phyloP scores from a whole-genome alignment of 2,888 invertebrate species.

The Lithosia quadra region DNA sequence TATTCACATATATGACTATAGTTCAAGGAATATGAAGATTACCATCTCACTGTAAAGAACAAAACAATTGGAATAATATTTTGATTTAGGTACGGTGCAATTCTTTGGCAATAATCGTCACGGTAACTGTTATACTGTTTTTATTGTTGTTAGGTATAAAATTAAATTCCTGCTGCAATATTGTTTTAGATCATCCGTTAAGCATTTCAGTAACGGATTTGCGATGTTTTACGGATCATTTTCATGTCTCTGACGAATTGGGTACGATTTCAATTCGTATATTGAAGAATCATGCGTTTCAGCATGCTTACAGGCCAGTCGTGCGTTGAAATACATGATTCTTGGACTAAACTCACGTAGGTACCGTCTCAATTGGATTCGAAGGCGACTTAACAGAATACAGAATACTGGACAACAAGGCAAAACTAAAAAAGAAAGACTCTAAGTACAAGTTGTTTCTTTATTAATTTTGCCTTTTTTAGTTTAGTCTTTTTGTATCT shows the following conservation, averaged over 20 bases:
- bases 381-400: too few relatives aligned
- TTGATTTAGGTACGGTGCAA: not conserved
- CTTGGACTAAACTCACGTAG: too few relatives aligned
- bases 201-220: not conserved
- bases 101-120: not conserved
- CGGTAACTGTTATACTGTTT: not conserved
- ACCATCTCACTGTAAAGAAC: not conserved
- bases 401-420: too few relatives aligned
- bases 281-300: not conserved
- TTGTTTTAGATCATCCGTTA: not conserved
- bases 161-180: not conserved
- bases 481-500: too few relatives aligned
- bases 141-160: not conserved
- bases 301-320: not conserved
- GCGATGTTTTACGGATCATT: not conserved
- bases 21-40: not conserved
- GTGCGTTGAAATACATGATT: not conserved
- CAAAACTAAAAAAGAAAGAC: too few relatives aligned
- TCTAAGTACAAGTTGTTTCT: too few relatives aligned
- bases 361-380: too few relatives aligned
- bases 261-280: not conserved
- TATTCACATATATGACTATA: not conserved
- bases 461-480: too few relatives aligned
- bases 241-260: not conserved
- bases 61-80: not conserved